Conservation (phyloP, 1,140 invertebrate species). For the Drosophila navojoa region DNA sequence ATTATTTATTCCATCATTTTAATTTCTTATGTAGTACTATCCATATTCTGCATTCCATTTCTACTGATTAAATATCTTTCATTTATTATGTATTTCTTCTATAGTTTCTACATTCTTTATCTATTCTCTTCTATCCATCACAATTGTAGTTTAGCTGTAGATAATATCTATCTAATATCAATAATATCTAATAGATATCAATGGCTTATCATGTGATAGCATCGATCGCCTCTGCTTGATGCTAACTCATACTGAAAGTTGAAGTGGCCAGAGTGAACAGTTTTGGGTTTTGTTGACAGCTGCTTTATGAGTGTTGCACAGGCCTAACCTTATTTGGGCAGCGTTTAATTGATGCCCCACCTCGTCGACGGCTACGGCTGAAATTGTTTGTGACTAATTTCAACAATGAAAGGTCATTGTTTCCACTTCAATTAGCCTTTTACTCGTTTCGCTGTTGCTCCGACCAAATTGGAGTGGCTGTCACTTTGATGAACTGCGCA, state of each 20-base stretch:
- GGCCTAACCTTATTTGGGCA: conserved; percentile 31
- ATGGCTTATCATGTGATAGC: too few species aligned
- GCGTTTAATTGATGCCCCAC: conserved; percentile 33
- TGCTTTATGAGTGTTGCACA: conserved; percentile 18
- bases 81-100: too few species aligned
- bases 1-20: too few species aligned
- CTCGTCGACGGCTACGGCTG: conserved; percentile 34
- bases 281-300: conserved; percentile 2
- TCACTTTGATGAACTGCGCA: conserved; percentile 54
- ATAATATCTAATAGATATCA: too few species aligned
- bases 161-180: too few species aligned
- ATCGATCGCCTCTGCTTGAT: too few species aligned
- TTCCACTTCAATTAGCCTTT: conserved; percentile 79
- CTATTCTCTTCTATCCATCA: too few species aligned
- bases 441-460: conserved; percentile 27
- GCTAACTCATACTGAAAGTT: background rate
- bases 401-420: conserved; percentile 76
- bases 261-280: background rate
- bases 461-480: conserved; percentile 65
- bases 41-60: too few species aligned
- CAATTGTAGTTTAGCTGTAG: too few species aligned
- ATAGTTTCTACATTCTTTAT: too few species aligned
- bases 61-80: too few species aligned
- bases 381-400: conserved; percentile 78
- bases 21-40: too few species aligned